Conservation (phyloP, 2,113 vertebrate species). For the Acrocephalus arundinaceus region DNA sequence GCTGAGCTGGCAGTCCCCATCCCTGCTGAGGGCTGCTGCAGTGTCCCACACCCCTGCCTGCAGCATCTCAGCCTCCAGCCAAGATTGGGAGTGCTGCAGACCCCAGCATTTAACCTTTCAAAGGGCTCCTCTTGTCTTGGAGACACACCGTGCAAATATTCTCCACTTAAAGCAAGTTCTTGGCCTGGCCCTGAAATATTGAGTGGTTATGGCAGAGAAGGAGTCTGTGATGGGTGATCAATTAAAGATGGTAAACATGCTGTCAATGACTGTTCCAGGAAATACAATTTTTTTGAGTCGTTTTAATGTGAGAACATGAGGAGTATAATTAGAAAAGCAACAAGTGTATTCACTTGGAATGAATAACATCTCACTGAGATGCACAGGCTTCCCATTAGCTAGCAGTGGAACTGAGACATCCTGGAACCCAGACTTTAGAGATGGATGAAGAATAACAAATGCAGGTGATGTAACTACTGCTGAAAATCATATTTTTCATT, state of each 20-base stretch:
- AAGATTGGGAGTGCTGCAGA: background rate
- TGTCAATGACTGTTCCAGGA: conserved; percentile 58
- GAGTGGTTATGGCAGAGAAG: conserved; percentile 12
- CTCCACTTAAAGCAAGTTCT: background rate
- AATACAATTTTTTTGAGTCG: background rate
- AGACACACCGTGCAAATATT: background rate
- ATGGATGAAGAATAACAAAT: background rate
- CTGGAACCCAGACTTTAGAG: background rate
- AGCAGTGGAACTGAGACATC: background rate
- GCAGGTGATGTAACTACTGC: background rate
- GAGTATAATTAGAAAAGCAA: conserved; percentile 16
- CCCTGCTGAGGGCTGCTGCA: background rate
- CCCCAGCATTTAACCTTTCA: background rate
- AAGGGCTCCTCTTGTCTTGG: background rate
- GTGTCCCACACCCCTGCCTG: background rate
- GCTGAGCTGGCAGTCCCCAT: background rate
- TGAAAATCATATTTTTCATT: background rate
- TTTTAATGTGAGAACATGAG: conserved; percentile 45
- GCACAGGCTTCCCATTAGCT: background rate
- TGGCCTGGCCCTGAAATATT: background rate
- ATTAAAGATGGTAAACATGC: conserved; percentile 47
- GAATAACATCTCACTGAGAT: conserved; percentile 23
- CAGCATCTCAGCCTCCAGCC: background rate
- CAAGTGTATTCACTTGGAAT: conserved; percentile 12
- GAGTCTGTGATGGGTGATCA: conserved; percentile 25